A percentile compares a stretch with the other conserved stretches of the same genome.
These are phyloP conservation scores for Echinops telfairi DNA, from an alignment of 2,113 vertebrate species.

Conservation along the genomic window DNA sequence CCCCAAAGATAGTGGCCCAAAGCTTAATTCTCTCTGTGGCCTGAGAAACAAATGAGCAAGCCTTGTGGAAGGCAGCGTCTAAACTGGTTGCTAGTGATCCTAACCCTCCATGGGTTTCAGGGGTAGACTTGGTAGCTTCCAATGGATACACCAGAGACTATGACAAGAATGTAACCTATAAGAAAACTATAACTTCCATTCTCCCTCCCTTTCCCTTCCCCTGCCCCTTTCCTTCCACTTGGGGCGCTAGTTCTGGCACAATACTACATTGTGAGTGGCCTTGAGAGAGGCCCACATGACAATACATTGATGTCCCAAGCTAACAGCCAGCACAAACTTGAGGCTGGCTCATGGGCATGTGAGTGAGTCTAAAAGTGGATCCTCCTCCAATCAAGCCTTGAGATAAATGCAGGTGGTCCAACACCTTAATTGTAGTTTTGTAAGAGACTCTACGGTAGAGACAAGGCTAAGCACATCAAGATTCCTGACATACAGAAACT, in stretches of 20 bases:
- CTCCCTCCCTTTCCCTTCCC: neutral
- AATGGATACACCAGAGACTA: no score
- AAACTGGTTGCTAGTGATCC: neutral
- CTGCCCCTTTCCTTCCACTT: no score
- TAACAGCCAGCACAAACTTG: constrained; percentile 3
- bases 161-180: neutral
- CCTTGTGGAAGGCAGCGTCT: neutral
- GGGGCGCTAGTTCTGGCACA: neutral
- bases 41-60: constrained; percentile 33
- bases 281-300: neutral
- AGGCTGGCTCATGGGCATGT: neutral
- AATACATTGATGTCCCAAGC: constrained; percentile 39
- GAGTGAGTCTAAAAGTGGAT: constrained; percentile 3
- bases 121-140: neutral
- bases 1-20: neutral
- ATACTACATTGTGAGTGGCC: neutral
- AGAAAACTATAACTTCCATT: constrained; percentile 10
- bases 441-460: neutral
- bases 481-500: constrained; percentile 36
- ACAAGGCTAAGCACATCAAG: neutral
- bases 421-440: neutral
- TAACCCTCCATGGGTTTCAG: neutral
- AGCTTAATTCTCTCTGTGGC: neutral
- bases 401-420: neutral
- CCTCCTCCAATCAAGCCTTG: neutral